A percentile compares a stretch with the other conserved stretches of the same genome.
Evolutionary conservation across 1,140 invertebrate species (phyloP).

Genomic region (Drosophila sturtevanti): DNA sequence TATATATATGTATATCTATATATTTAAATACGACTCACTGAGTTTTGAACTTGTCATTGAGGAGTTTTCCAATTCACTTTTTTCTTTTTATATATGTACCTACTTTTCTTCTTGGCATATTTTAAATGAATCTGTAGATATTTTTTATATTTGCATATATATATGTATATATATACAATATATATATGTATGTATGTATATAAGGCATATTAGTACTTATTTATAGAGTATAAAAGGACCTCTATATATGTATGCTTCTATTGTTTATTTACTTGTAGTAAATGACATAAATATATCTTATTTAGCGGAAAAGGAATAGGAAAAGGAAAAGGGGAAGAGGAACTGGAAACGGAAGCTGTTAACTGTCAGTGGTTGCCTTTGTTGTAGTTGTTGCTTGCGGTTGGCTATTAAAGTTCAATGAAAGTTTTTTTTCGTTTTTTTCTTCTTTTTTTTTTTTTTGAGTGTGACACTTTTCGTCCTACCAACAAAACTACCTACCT

Average conservation of each 20-base stretch:
- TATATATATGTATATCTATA: not conserved
- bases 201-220: too few relatives aligned
- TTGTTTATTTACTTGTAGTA: not conserved
- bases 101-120: not conserved
- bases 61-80: not conserved
- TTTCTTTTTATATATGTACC: not conserved
- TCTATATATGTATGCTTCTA: too few relatives aligned
- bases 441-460: constrained; percentile 15
- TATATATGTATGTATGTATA: too few relatives aligned
- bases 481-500: not conserved
- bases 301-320: constrained; percentile 24
- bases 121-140: not conserved
- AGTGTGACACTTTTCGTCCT: constrained; percentile 59
- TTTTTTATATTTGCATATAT: too few relatives aligned
- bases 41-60: not conserved
- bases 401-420: constrained; percentile 76
- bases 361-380: constrained; percentile 37
- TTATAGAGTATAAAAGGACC: constrained; percentile 6
- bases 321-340: constrained; percentile 35
- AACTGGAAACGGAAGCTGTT: constrained; percentile 25
- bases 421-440: constrained; percentile 39
- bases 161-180: too few relatives aligned
- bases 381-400: constrained; percentile 56
- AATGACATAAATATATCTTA: constrained; percentile 29
- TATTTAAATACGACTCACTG: not conserved